Conservation (phyloP, 2,113 vertebrate species). For the Pseudorhombus dupliciocellatus region DNA sequence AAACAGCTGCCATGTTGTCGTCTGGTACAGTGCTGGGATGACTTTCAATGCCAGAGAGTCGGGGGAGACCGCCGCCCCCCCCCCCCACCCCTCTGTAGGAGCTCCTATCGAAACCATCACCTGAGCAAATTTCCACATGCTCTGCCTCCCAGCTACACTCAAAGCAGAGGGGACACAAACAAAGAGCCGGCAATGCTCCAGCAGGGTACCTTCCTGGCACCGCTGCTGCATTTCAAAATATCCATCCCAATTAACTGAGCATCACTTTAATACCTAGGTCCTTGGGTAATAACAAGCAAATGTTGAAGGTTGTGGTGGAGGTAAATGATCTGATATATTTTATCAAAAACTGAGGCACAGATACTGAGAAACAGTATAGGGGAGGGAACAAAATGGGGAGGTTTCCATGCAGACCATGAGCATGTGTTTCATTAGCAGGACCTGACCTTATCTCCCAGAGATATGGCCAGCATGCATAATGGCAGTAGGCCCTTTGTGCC, state of each 20-base stretch:
- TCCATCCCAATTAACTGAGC: constrained; percentile 51
- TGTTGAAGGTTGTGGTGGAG: constrained; percentile 32
- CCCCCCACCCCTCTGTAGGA: constrained; percentile 13
- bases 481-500: constrained; percentile 67
- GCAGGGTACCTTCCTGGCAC: constrained; percentile 41
- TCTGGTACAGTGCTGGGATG: constrained; percentile 54
- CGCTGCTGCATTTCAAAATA: constrained; percentile 36
- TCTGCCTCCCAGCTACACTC: constrained; percentile 60
- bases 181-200: constrained; percentile 48
- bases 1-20: constrained; percentile 72
- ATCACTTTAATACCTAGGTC: constrained; percentile 44
- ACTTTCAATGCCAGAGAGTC: constrained; percentile 65
- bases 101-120: constrained; percentile 59
- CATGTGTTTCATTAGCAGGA: constrained; percentile 69
- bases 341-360: constrained; percentile 29
- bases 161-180: constrained; percentile 55
- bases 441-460: constrained; percentile 69
- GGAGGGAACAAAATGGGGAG: constrained; percentile 29
- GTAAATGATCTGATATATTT: constrained; percentile 31
- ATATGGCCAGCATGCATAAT: constrained; percentile 71
- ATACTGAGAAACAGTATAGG: constrained; percentile 18
- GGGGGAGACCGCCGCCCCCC: constrained; percentile 45
- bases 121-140: constrained; percentile 61
- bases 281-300: constrained; percentile 51
- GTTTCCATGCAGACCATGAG: constrained; percentile 47